Conservation (phyloP, 2,797 vertebrate species). For the Cephalopachus bancanus region DNA sequence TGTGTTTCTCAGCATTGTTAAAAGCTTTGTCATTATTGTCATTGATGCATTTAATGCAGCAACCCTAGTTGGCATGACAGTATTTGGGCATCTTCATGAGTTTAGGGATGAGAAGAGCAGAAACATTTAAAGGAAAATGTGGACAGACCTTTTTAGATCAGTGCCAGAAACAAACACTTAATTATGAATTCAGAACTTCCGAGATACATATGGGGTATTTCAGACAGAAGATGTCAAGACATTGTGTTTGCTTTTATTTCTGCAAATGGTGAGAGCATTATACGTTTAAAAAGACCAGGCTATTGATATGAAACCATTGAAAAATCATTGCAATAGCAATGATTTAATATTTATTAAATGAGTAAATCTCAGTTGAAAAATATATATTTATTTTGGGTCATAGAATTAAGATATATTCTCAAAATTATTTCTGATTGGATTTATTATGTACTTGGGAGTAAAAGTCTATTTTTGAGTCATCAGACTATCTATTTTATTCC, state of each 20-base stretch:
- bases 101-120: constrained; percentile 41
- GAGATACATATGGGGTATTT: neutral
- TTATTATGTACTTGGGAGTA: constrained; percentile 22
- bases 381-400: constrained; percentile 52
- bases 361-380: constrained; percentile 23
- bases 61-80: neutral
- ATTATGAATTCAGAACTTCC: constrained; percentile 57
- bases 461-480: constrained; percentile 41
- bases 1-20: constrained; percentile 55
- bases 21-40: constrained; percentile 7
- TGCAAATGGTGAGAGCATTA: neutral
- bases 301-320: constrained; percentile 32
- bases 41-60: constrained; percentile 44
- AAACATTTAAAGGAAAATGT: constrained; percentile 13
- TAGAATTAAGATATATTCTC: constrained; percentile 4
- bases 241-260: constrained; percentile 57
- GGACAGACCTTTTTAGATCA: constrained; percentile 2
- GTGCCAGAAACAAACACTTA: constrained; percentile 13
- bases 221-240: neutral
- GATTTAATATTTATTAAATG: constrained; percentile 63
- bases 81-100: neutral
- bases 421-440: constrained; percentile 36
- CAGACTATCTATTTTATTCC: neutral
- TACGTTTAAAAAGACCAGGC: neutral
- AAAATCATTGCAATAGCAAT: constrained; percentile 27